Conservation (phyloP, 2,113 vertebrate genomes). For the Sprattus sprattus region DNA sequence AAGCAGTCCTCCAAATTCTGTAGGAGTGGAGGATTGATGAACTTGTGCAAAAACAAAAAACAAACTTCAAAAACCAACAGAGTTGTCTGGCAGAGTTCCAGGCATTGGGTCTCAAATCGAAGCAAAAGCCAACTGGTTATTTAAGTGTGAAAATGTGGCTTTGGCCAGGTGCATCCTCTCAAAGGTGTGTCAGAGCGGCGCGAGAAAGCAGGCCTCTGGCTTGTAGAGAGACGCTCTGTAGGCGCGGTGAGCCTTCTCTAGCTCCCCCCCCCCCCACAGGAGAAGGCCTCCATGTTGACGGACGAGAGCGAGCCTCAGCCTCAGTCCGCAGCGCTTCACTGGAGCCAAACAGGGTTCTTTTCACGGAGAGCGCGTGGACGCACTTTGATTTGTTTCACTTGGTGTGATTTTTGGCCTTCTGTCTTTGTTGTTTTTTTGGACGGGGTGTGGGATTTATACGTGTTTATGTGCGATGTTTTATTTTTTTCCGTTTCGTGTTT, state of each 20-base stretch:
- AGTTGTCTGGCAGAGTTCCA: conserved; percentile 55
- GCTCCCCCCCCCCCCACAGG: conserved; percentile 60
- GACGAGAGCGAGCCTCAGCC: conserved; percentile 45
- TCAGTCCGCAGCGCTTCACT: conserved; percentile 21
- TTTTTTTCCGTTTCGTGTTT: neutral
- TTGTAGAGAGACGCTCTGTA: conserved; percentile 28
- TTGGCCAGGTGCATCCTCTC: conserved; percentile 70
- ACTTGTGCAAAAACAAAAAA: neutral
- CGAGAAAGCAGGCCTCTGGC: conserved; percentile 41
- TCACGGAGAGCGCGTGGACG: conserved; percentile 36
- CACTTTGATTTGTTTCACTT: conserved; percentile 45
- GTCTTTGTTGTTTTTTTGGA: conserved; percentile 26
- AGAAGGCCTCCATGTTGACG: conserved; percentile 33
- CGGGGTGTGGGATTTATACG: conserved; percentile 20
- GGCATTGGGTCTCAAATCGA: conserved; percentile 63
- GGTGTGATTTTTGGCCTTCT: neutral
- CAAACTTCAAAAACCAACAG: conserved; percentile 44
- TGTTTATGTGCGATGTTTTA: conserved; percentile 34
- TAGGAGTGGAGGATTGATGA: neutral
- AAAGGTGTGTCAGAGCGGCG: conserved; percentile 58
- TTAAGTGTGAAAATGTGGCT: conserved; percentile 61
- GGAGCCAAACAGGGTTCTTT: conserved; percentile 45
- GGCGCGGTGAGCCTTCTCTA: conserved; percentile 51
- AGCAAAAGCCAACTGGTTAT: conserved; percentile 62
- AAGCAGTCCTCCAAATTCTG: neutral